A percentile compares a stretch with the other conserved stretches of the same genome.
These are phyloP conservation scores for Rhabditoides inermis DNA, from an alignment of 2,888 invertebrate genomes.

Conservation along the genomic window DNA sequence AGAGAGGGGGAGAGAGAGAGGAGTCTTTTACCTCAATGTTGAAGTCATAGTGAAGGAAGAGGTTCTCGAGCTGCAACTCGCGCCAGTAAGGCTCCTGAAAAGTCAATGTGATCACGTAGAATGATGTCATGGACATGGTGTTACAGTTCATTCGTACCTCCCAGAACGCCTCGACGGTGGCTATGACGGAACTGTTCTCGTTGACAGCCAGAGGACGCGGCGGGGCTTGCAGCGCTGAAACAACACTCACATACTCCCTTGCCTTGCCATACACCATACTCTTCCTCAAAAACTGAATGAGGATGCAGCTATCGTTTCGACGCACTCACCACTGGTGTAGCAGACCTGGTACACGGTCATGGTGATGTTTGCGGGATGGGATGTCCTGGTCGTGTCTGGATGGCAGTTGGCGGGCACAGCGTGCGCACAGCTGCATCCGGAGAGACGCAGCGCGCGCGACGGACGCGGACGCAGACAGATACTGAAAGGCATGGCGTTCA, in stretches of 20 bases:
- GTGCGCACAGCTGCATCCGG: constrained; percentile 30
- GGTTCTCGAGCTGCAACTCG: constrained; percentile 31
- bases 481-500: too few species aligned
- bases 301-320: too few species aligned
- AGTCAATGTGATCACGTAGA: background rate
- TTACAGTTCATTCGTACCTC: background rate
- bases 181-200: constrained; percentile 32
- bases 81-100: constrained; percentile 42
- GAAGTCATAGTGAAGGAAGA: constrained; percentile 42
- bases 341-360: constrained; percentile 26
- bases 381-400: constrained; percentile 15
- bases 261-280: too few species aligned
- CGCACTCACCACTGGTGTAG: constrained; percentile 14
- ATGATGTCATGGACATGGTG: too few species aligned
- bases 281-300: too few species aligned
- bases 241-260: too few species aligned
- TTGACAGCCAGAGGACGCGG: constrained; percentile 37
- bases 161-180: constrained; percentile 50
- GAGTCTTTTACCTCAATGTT: constrained; percentile 29
- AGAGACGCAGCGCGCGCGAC: constrained; percentile 17
- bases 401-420: constrained; percentile 32
- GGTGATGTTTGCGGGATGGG: constrained; percentile 29
- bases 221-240: constrained; percentile 43
- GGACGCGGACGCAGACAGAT: constrained; percentile 14
- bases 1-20: background rate